Conservation (phyloP, 2,113 vertebrate genomes). For the Shinisaurus crocodilurus region DNA sequence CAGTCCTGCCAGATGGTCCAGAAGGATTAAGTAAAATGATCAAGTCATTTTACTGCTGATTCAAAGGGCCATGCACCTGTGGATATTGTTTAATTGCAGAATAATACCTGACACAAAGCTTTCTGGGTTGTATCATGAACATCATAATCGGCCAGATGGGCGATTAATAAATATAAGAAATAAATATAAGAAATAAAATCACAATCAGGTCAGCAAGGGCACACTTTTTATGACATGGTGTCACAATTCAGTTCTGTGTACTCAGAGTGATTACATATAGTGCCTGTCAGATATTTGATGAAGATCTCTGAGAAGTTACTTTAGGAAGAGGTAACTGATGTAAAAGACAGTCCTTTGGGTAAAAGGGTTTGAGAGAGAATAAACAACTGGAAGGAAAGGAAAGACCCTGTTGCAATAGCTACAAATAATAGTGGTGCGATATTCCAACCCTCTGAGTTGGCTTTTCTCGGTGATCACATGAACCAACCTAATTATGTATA, state of each 20-base stretch:
- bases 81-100: neutral
- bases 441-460: slow-evolving; percentile 19
- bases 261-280: neutral
- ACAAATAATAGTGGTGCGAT: neutral
- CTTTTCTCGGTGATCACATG: neutral
- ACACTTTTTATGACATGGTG: neutral
- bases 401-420: neutral
- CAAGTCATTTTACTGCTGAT: neutral
- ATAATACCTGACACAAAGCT: neutral
- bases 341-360: slow-evolving; percentile 23
- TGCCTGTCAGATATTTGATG: slow-evolving; percentile 1
- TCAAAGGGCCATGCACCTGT: slow-evolving; percentile 6
- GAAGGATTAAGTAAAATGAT: neutral
- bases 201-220: neutral
- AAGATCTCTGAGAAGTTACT: neutral
- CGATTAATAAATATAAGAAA: no score
- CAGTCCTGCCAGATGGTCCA: no score
- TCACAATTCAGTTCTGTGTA: neutral
- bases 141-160: fast-evolving
- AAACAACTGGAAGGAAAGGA: neutral
- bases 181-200: neutral
- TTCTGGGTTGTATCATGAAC: neutral
- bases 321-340: neutral
- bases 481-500: slow-evolving; percentile 27
- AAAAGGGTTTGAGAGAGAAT: neutral